phyloP scores from a whole-genome alignment of 2,797 vertebrate species.

The Melanotaenia pygmaea region DNA sequence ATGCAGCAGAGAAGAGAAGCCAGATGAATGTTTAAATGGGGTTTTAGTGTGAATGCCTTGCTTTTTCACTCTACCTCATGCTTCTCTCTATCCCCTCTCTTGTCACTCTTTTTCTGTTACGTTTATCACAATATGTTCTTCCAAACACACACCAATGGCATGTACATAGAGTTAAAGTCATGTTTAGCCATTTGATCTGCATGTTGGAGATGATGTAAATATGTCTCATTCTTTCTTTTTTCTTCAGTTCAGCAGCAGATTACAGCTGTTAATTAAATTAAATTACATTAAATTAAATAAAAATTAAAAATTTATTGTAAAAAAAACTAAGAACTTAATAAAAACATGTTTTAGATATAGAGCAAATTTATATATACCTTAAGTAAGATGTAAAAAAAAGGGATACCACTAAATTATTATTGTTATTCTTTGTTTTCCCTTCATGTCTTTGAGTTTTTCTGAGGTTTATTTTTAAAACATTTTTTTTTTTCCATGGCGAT shows the following conservation, averaged over 20 bases:
- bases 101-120: slow-evolving; percentile 32
- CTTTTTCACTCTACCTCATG: slow-evolving; percentile 36
- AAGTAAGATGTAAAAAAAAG: background rate
- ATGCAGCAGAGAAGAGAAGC: slow-evolving; percentile 65
- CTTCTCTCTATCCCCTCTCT: slow-evolving; percentile 43
- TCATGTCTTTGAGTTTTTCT: no score
- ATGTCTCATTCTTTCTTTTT: slow-evolving; percentile 35
- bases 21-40: slow-evolving; percentile 70
- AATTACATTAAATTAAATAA: background rate
- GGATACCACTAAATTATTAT: no score
- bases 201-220: slow-evolving; percentile 51
- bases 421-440: no score
- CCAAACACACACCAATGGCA: slow-evolving; percentile 20
- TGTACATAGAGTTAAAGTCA: slow-evolving; percentile 45
- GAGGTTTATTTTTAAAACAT: background rate
- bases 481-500: background rate
- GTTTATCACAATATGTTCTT: slow-evolving; percentile 48
- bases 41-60: slow-evolving; percentile 64
- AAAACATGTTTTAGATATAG: background rate
- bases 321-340: no score
- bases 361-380: background rate
- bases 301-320: background rate
- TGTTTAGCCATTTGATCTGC: slow-evolving; percentile 35
- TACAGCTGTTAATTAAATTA: background rate
- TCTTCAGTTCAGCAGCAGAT: slow-evolving; percentile 14